Evolutionary conservation across 1,140 invertebrate genomes (phyloP).

Genomic region (Physella acuta): DNA sequence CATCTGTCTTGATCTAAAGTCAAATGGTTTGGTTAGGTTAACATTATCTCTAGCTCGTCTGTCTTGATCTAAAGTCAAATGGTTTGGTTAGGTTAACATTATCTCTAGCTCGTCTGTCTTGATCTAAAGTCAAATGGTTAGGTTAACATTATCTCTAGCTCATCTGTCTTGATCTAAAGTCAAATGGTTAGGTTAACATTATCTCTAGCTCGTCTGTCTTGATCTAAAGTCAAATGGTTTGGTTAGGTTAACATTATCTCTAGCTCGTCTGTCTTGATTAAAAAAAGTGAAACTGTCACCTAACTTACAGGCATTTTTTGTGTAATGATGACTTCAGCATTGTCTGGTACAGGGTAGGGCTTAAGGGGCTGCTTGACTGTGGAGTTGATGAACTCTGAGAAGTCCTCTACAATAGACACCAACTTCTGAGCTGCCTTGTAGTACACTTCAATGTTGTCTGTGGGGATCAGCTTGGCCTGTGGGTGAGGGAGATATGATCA

Average conservation of each 20-base stretch:
- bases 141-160: conserved; percentile 36
- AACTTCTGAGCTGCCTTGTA: conserved; percentile 64
- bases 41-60: conserved; percentile 33
- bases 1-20: conserved; percentile 37
- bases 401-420: conserved; percentile 43
- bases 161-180: conserved; percentile 37
- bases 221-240: conserved; percentile 30
- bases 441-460: conserved; percentile 85
- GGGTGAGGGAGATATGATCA: neutral
- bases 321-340: conserved; percentile 68
- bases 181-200: conserved; percentile 30
- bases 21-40: too few species aligned
- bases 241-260: conserved; percentile 39
- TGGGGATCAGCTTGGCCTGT: conserved; percentile 82
- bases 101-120: conserved; percentile 37
- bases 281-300: neutral
- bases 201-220: conserved; percentile 37
- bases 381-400: conserved; percentile 50
- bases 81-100: conserved; percentile 34
- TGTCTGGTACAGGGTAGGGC: conserved; percentile 53
- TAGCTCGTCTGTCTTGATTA: conserved; percentile 29
- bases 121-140: conserved; percentile 30
- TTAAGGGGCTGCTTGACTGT: conserved; percentile 77
- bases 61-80: conserved; percentile 35
- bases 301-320: conserved; percentile 60